phyloP scores from a whole-genome alignment of 2,797 vertebrate species.

The Pangasius mekongensis region DNA sequence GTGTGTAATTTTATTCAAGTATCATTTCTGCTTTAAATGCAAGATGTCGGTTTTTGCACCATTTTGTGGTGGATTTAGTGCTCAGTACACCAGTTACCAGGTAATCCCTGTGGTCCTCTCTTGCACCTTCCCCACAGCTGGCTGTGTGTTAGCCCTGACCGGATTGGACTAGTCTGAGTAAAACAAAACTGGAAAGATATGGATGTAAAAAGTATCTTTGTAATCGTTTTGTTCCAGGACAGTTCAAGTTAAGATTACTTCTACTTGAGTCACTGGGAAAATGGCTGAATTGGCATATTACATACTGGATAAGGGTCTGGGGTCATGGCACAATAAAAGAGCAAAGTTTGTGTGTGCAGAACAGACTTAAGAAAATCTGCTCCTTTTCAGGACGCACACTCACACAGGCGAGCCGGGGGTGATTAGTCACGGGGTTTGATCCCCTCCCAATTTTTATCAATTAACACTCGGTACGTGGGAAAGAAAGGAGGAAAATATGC shows the following conservation, averaged over 20 bases:
- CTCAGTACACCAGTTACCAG: constrained; percentile 68
- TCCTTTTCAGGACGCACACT: constrained; percentile 34
- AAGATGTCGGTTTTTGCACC: constrained; percentile 67
- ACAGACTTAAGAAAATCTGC: constrained; percentile 45
- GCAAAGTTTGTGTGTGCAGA: constrained; percentile 29
- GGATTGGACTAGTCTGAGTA: not conserved
- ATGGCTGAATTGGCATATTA: constrained; percentile 18
- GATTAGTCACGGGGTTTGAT: constrained; percentile 74
- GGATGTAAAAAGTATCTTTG: constrained; percentile 17
- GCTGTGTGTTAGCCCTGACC: constrained; percentile 9
- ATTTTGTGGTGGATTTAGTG: constrained; percentile 69
- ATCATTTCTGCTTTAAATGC: constrained; percentile 61
- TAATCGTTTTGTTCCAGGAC: constrained; percentile 13
- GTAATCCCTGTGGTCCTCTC: constrained; percentile 46
- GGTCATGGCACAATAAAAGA: constrained; percentile 21
- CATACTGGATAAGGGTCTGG: not conserved
- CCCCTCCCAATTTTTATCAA: constrained; percentile 79
- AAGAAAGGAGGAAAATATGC: constrained; percentile 73
- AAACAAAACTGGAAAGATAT: not conserved
- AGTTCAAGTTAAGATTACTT: constrained; percentile 11
- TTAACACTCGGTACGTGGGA: constrained; percentile 82
- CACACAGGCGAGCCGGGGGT: constrained; percentile 25
- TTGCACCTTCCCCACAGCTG: constrained; percentile 23
- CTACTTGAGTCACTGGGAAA: constrained; percentile 29
- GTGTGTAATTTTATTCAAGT: constrained; percentile 7